phyloP scores from a whole-genome alignment of 2,797 vertebrate species.

The Poecilia gillii region DNA sequence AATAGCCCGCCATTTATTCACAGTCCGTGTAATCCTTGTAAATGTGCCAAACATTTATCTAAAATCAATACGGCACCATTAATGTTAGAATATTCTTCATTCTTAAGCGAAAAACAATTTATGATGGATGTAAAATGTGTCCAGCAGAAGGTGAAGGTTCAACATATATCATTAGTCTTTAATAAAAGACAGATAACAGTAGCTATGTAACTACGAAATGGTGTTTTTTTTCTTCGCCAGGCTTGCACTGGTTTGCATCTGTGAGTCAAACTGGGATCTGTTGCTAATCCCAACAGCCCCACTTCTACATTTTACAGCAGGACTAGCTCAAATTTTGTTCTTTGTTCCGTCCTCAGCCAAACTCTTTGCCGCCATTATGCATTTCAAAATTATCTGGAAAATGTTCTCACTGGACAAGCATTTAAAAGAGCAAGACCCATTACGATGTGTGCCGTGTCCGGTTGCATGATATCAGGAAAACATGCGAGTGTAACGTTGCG shows the following conservation, averaged over 20 bases:
- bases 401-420: not conserved
- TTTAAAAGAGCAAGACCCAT: slow-evolving; percentile 2
- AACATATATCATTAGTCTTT: not conserved
- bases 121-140: not conserved
- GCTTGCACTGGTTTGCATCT: not conserved
- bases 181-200: not conserved
- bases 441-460: not conserved
- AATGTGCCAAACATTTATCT: not conserved
- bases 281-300: not conserved
- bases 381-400: not conserved
- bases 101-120: not conserved
- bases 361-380: not conserved
- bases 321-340: not conserved
- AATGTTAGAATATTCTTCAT: not conserved
- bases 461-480: slow-evolving; percentile 5
- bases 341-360: not conserved
- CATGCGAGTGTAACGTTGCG: not conserved
- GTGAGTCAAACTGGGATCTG: not conserved
- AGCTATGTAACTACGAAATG: not conserved
- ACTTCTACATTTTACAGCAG: not conserved
- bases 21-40: not conserved
- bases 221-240: too few relatives aligned
- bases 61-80: slow-evolving; percentile 1
- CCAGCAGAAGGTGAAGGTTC: not conserved
- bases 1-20: not conserved